These are phyloP conservation scores for Archegozetes longisetosus DNA, from an alignment of 1,140 invertebrate species.

Conservation along the genomic window DNA sequence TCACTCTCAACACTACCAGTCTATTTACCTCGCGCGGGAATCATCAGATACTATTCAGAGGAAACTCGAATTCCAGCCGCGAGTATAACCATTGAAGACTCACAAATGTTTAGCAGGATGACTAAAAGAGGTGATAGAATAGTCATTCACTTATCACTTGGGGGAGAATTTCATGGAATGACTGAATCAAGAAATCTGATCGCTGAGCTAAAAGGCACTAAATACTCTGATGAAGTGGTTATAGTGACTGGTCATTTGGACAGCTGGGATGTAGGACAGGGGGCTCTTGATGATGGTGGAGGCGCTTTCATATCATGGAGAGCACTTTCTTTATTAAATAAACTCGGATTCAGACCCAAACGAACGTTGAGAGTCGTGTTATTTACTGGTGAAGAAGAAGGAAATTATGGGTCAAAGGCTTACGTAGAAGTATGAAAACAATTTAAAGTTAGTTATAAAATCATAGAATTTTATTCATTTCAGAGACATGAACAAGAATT, in stretches of 20 bases:
- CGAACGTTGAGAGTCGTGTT: slow-evolving; percentile 55
- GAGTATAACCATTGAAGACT: slow-evolving; percentile 62
- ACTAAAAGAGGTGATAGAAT: slow-evolving; percentile 29
- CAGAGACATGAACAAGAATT: slow-evolving; percentile 40
- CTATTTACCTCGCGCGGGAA: slow-evolving; percentile 49
- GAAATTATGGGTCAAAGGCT: slow-evolving; percentile 43
- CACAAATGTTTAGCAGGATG: slow-evolving; percentile 50
- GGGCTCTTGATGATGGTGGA: slow-evolving; percentile 68
- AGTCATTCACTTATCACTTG: not conserved
- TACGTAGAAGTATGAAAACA: slow-evolving; percentile 38
- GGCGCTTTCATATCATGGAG: slow-evolving; percentile 65
- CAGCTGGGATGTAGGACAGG: slow-evolving; percentile 76
- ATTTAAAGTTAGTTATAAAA: not conserved
- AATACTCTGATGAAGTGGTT: slow-evolving; percentile 43
- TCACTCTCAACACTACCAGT: slow-evolving; percentile 58
- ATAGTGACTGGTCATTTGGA: slow-evolving; percentile 70
- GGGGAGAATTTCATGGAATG: not conserved
- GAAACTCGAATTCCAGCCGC: slow-evolving; percentile 55
- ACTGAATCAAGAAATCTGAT: slow-evolving; percentile 48
- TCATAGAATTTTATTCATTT: not conserved
- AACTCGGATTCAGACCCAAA: slow-evolving; percentile 45
- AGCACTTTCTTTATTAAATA: slow-evolving; percentile 47
- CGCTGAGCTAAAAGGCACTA: slow-evolving; percentile 47
- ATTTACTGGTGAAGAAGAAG: slow-evolving; percentile 67
- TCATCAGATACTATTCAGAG: slow-evolving; percentile 32